These are phyloP conservation scores for Cataglyphis livida DNA, from an alignment of 2,888 invertebrate species.

Conservation along the genomic window DNA sequence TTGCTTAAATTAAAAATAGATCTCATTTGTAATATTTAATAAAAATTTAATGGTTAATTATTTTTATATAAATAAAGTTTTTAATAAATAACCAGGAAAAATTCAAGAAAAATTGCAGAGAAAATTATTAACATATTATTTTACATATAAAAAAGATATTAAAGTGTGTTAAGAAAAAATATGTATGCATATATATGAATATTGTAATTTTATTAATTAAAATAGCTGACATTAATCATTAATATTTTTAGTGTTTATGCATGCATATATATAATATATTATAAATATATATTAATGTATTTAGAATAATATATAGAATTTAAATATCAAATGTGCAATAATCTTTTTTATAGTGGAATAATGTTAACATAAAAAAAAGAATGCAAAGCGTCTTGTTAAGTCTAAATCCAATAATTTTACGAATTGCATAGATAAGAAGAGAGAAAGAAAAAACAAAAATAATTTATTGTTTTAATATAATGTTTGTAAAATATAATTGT, in stretches of 20 bases:
- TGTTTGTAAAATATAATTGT: not conserved
- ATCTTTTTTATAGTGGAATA: no score
- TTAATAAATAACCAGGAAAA: not conserved
- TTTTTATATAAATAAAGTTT: not conserved
- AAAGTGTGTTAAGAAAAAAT: not conserved
- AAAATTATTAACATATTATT: not conserved
- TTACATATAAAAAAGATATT: not conserved
- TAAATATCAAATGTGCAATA: not conserved
- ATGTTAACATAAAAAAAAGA: conserved; percentile 1
- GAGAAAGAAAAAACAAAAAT: not conserved
- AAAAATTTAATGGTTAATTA: not conserved
- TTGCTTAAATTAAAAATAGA: not conserved
- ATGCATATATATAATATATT: no score
- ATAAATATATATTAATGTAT: no score
- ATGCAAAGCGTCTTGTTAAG: no score
- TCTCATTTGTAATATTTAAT: not conserved
- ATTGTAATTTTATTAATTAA: not conserved
- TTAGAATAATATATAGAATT: not conserved
- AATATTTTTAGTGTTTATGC: no score
- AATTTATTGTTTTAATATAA: not conserved
- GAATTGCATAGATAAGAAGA: not conserved
- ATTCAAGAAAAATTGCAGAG: no score
- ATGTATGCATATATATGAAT: not conserved
- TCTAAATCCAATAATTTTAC: not conserved
- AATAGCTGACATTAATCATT: no score